A percentile compares a stretch with the other conserved stretches of the same genome.
phyloP scores from a whole-genome alignment of 2,888 invertebrate species.

The Hetaerina titia region DNA sequence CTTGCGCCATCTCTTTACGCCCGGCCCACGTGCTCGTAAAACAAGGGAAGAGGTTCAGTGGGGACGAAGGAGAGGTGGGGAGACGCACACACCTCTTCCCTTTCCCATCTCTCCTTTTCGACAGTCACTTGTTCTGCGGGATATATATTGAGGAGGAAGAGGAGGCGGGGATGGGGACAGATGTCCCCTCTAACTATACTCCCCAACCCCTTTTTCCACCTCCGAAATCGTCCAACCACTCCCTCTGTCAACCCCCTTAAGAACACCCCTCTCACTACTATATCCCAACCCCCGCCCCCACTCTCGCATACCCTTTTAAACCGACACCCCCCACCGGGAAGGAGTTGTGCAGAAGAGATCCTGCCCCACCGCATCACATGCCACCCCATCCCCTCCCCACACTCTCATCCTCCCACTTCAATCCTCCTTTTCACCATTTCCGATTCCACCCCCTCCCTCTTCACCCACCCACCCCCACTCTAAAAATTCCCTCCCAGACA shows the following conservation, averaged over 20 bases:
- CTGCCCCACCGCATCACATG: conserved; percentile 20
- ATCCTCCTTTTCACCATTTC: conserved; percentile 25
- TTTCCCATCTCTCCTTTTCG: conserved; percentile 20
- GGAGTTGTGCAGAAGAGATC: neutral
- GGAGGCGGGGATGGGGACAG: conserved; percentile 29
- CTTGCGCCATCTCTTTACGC: neutral
- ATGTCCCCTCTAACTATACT: conserved; percentile 20
- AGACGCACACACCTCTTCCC: conserved; percentile 13
- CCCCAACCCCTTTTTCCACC: conserved; percentile 4
- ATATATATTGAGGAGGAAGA: neutral
- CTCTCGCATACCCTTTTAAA: neutral
- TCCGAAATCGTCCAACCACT: conserved; percentile 30
- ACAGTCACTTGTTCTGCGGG: conserved; percentile 43
- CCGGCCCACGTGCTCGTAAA: neutral
- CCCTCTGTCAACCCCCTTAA: neutral
- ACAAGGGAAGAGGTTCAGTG: neutral
- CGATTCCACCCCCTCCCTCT: neutral
- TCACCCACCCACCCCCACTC: neutral
- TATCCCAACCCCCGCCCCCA: neutral
- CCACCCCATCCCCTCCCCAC: neutral
- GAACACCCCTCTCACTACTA: neutral
- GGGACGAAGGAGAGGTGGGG: too few species aligned
- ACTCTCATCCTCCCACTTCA: conserved; percentile 18
- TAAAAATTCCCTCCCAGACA: conserved; percentile 18
- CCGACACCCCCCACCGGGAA: neutral